phyloP scores from a whole-genome alignment of 1,140 invertebrate species.

The Carcinoscorpius rotundicauda region DNA sequence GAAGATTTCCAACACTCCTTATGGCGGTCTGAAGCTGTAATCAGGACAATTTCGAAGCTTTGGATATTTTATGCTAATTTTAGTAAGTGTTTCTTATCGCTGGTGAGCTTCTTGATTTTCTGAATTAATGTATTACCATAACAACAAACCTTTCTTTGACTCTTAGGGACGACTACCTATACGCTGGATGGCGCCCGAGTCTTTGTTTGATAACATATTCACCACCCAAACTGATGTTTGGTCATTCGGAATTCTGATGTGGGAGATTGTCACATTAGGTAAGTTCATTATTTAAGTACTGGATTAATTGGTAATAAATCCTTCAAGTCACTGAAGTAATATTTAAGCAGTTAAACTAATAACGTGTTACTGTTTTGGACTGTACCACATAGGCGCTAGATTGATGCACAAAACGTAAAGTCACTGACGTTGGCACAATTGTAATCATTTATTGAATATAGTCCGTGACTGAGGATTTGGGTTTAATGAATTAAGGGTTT shows the following conservation, averaged over 20 bases:
- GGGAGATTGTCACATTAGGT: conserved; percentile 98
- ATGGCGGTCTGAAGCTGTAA: background rate
- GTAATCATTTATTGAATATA: too few species aligned
- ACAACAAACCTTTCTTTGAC: background rate
- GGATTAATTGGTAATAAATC: background rate
- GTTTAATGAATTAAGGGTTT: too few species aligned
- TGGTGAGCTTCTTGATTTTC: background rate
- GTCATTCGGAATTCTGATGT: conserved; percentile 97
- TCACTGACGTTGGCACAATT: too few species aligned
- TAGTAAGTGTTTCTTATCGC: too few species aligned
- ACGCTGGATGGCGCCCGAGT: conserved; percentile 95
- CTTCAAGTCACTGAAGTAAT: too few species aligned
- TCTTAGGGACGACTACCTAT: conserved; percentile 50
- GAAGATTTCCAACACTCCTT: too few species aligned
- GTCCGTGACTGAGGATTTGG: too few species aligned
- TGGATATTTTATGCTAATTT: too few species aligned
- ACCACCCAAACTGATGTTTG: conserved; percentile 99
- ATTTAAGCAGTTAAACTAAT: too few species aligned
- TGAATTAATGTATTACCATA: background rate
- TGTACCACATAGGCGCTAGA: too few species aligned
- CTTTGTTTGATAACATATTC: conserved; percentile 64
- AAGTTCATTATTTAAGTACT: conserved; percentile 31
- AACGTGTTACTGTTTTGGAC: too few species aligned
- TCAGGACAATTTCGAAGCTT: background rate
- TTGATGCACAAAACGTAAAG: too few species aligned